Evolutionary conservation across 2,797 vertebrate genomes (phyloP).

Genomic region (Sciurus carolinensis): DNA sequence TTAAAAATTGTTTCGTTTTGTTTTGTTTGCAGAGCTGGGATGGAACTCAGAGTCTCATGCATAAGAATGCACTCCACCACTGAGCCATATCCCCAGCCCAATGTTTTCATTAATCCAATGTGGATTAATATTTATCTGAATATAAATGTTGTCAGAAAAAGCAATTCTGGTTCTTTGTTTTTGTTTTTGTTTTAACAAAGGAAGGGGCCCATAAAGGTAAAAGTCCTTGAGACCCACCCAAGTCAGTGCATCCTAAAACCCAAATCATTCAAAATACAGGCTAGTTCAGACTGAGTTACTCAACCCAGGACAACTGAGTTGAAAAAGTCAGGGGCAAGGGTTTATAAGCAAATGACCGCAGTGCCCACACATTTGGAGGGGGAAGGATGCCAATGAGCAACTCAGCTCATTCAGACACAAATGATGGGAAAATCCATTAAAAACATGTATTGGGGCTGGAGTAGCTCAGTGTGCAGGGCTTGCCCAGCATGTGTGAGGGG

Average conservation of each 20-base stretch:
- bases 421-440: background rate
- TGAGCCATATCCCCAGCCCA: background rate
- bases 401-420: background rate
- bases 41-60: background rate
- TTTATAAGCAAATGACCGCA: background rate
- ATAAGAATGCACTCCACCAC: background rate
- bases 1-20: too few species aligned
- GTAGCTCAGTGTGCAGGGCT: background rate
- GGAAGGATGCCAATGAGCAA: background rate
- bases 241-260: background rate
- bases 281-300: background rate
- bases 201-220: background rate
- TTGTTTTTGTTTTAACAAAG: background rate
- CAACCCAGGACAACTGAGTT: background rate
- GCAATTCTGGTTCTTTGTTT: background rate
- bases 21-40: too few species aligned
- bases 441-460: background rate
- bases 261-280: background rate
- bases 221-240: background rate
- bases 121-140: background rate
- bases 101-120: conserved; percentile 25
- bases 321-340: background rate
- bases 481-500: background rate
- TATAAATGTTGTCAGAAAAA: background rate
- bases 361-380: background rate